phyloP scores from a whole-genome alignment of 2,113 vertebrate genomes.

The Lota lota region DNA sequence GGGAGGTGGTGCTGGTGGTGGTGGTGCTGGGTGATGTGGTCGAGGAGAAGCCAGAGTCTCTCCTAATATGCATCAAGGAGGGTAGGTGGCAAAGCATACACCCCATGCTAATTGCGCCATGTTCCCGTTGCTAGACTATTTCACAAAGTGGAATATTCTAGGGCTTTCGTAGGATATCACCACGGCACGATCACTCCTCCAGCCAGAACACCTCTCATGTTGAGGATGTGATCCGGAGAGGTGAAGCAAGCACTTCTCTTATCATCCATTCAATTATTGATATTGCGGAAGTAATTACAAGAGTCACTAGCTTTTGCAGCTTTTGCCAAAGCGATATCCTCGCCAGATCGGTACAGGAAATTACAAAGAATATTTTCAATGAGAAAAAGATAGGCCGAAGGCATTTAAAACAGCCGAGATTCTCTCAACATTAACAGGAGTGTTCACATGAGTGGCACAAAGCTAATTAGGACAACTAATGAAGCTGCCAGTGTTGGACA shows the following conservation, averaged over 20 bases:
- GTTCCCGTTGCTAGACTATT: neutral
- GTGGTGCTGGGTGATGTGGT: no score
- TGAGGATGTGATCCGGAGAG: no score
- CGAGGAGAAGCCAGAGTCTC: constrained; percentile 31
- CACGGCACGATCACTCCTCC: no score
- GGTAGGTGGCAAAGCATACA: constrained; percentile 22
- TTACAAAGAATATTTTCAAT: constrained; percentile 52
- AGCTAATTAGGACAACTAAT: constrained; percentile 69
- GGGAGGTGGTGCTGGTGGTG: constrained; percentile 1
- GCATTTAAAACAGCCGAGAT: constrained; percentile 65
- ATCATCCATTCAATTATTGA: no score
- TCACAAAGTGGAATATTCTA: no score
- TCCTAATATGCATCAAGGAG: constrained; percentile 47
- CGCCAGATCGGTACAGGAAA: constrained; percentile 29
- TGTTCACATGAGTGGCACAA: constrained; percentile 59
- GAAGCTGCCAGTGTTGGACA: constrained; percentile 54
- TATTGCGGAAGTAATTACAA: no score
- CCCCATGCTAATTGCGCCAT: neutral
- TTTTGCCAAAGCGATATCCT: no score
- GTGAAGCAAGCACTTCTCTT: no score
- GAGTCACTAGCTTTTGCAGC: constrained; percentile 54
- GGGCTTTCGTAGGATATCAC: no score
- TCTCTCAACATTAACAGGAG: constrained; percentile 62
- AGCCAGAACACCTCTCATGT: no score
- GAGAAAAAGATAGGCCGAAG: constrained; percentile 49